A percentile compares a stretch with the other conserved stretches of the same genome.
Conservation (phyloP, 2,888 invertebrate species). For the Orthosia gracilis region DNA sequence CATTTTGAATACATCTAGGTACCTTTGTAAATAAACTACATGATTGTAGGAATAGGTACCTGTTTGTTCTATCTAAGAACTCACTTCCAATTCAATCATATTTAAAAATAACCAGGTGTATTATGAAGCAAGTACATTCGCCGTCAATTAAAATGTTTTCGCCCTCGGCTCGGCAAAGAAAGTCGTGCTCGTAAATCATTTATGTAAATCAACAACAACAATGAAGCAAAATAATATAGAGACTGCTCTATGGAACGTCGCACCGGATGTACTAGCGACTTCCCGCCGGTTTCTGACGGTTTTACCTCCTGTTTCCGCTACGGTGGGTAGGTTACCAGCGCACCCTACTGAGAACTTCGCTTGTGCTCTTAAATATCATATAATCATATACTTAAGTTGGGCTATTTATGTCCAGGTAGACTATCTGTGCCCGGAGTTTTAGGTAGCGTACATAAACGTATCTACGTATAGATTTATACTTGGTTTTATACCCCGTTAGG, state of each 20-base stretch:
- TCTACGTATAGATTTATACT: constrained; percentile 9
- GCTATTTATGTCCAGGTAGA: constrained; percentile 40
- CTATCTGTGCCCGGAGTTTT: constrained; percentile 22
- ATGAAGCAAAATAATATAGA: constrained; percentile 83
- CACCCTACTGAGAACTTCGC: constrained; percentile 56
- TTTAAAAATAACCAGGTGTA: constrained; percentile 38
- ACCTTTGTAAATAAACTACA: no score
- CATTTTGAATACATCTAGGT: no score
- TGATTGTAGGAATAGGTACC: no score
- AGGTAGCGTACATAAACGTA: constrained; percentile 12
- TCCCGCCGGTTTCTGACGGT: constrained; percentile 80
- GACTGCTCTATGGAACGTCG: constrained; percentile 76
- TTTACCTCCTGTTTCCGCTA: constrained; percentile 80
- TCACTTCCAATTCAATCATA: background rate
- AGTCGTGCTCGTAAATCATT: constrained; percentile 81
- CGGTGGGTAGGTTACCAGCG: constrained; percentile 56
- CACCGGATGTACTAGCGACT: constrained; percentile 81
- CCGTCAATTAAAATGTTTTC: constrained; percentile 66
- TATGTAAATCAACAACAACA: constrained; percentile 85
- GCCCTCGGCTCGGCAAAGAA: constrained; percentile 72
- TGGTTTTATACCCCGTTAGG: background rate
- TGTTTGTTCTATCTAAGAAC: no score
- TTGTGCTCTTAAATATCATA: constrained; percentile 50
- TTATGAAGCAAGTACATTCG: constrained; percentile 42
- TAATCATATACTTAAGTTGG: constrained; percentile 46